Evolutionary conservation across 2,888 invertebrate species (phyloP).

Genomic region (Tipula helvola): DNA sequence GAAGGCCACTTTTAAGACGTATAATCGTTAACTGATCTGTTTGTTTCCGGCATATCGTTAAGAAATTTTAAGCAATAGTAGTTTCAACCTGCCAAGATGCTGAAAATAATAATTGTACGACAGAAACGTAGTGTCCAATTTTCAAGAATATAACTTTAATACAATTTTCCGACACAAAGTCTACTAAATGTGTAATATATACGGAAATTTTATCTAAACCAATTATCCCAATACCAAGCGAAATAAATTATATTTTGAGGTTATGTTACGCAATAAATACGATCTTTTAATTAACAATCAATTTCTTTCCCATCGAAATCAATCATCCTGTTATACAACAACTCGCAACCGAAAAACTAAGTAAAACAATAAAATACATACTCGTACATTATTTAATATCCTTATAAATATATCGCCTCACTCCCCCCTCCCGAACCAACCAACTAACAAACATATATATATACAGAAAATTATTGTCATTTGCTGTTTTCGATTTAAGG

Average conservation of each 20-base stretch:
- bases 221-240: neutral
- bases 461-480: neutral
- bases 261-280: neutral
- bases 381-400: neutral
- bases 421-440: too few relatives aligned
- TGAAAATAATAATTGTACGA: too few relatives aligned
- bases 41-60: too few relatives aligned
- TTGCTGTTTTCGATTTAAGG: neutral
- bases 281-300: slow-evolving; percentile 4
- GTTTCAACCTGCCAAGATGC: too few relatives aligned
- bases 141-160: too few relatives aligned
- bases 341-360: neutral
- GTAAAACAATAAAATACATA: neutral
- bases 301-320: neutral
- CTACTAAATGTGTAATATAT: neutral
- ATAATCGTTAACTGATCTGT: too few relatives aligned
- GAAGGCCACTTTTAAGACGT: too few relatives aligned
- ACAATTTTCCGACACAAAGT: neutral
- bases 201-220: neutral
- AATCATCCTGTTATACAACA: neutral
- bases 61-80: too few relatives aligned
- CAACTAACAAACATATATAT: neutral
- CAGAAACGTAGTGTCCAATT: too few relatives aligned
- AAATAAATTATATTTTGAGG: slow-evolving; percentile 4
- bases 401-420: neutral